Evolutionary conservation across 2,797 vertebrate species (phyloP), one percentile per base, ranked within the genome.

Genomic region (Coreius guichenoti): DNA sequence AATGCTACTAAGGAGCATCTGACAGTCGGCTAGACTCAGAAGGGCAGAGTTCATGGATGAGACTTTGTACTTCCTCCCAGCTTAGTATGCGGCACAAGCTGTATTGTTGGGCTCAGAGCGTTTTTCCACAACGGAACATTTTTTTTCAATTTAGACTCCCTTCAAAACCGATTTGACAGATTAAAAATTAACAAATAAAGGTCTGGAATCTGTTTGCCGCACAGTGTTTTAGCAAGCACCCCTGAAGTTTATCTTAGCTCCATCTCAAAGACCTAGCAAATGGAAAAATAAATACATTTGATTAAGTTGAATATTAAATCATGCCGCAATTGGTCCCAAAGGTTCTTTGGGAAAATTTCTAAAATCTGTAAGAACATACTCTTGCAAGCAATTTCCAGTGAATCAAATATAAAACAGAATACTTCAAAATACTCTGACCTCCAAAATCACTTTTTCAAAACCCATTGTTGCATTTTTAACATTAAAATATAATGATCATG

Each of bases 301-400:
- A 80, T 75, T 68, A 83, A 36, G 72, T 51, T 49, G 19, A 56
- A 75, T 87, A 68, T 61, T 83, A 65, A 74, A 83, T 67, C 58
- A 80, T 68, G 68, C 43, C 4, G 5, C 78, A 80, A 68, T 75
- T 83, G 72, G 58, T 51, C 63, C 63, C 61, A 5, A 36, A 51
- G 45, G 56, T 12, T 68, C 26, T 75, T 75, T 74, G 77, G 36
- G 36, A 54, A 45, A 33, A 26, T 29, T 74, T 58, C 23, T 45
- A 58, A 67, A 82, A 87, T 47, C 80, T 16, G 45, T 79, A 49
- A 39, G 14, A 21, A 67, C 43, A 58, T 47, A n/a, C 56, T 26
- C 91, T 94, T 80, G 85, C 90, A 93, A 94, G 93, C 91, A 87
- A 77, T 88, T 76, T 74, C 88, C 90, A 90, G 91, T 90, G 87